Evolutionary conservation across 2,888 invertebrate genomes (phyloP).

Genomic region (Cryptocheilus praepositus): DNA sequence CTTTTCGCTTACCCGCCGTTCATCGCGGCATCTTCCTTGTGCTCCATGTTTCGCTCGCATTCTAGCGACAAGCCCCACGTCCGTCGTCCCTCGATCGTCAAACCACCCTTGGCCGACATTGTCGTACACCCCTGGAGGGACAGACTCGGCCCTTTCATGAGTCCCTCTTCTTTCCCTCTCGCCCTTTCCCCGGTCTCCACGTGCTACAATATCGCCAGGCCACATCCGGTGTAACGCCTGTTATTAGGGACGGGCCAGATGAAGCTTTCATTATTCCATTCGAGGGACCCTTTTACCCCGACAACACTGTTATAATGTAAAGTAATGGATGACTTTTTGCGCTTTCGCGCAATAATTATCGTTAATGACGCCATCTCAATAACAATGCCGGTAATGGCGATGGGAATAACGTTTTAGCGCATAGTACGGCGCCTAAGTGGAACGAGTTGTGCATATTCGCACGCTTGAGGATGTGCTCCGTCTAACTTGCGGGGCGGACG

Average conservation of each 20-base stretch:
- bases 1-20: not conserved
- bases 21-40: no score
- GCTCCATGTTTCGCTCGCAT: constrained; percentile 4
- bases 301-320: constrained; percentile 43
- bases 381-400: not conserved
- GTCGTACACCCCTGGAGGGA: constrained; percentile 36
- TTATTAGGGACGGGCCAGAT: constrained; percentile 55
- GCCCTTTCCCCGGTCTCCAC: constrained; percentile 35
- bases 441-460: no score
- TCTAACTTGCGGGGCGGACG: no score
- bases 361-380: constrained; percentile 5
- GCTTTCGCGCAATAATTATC: constrained; percentile 9
- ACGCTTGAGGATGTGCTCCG: no score
- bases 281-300: constrained; percentile 35
- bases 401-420: no score
- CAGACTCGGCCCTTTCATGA: constrained; percentile 5
- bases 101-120: constrained; percentile 37
- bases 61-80: constrained; percentile 2
- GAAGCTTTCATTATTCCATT: constrained; percentile 52
- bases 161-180: constrained; percentile 46
- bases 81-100: constrained; percentile 29
- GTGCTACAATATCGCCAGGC: constrained; percentile 57
- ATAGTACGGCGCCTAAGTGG: no score
- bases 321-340: constrained; percentile 36
- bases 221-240: constrained; percentile 60